Evolutionary conservation across 2,797 vertebrate genomes (phyloP).

Genomic region (Falco columbarius): DNA sequence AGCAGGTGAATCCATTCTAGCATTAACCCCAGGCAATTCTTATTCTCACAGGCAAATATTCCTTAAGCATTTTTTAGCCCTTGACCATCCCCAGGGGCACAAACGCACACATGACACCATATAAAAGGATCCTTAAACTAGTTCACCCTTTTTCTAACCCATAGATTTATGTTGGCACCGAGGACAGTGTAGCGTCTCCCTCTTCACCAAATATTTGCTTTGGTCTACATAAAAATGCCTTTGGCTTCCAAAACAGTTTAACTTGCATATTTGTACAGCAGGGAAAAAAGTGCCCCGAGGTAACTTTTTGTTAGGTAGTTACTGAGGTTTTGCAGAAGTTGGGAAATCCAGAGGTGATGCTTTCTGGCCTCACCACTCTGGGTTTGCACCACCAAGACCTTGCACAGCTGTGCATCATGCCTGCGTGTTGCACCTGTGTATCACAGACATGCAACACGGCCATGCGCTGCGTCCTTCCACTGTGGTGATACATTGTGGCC

Average conservation of each 20-base stretch:
- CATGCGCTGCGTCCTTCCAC: not conserved
- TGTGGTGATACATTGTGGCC: not conserved
- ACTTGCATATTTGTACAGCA: not conserved
- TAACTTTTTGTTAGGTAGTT: not conserved
- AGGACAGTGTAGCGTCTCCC: not conserved
- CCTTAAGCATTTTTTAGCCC: not conserved
- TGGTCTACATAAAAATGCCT: not conserved
- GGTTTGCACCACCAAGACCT: accelerated
- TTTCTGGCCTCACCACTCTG: accelerated
- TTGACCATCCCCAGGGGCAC: accelerated
- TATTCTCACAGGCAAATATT: not conserved
- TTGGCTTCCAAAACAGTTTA: not conserved
- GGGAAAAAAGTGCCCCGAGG: not conserved
- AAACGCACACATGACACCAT: accelerated
- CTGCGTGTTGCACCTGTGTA: not conserved
- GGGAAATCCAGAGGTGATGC: not conserved
- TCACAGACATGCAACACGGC: accelerated
- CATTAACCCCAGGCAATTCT: not conserved
- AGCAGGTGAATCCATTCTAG: not conserved
- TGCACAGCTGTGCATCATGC: accelerated
- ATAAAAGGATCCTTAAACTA: not conserved
- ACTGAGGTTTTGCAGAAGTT: not conserved
- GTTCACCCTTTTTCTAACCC: not conserved
- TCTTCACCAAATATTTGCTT: constrained; percentile 14
- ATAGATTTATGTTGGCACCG: not conserved